Base-by-base conservation (phyloP, 2,113 vertebrate species). In the Oenanthe oenanthe region DNA sequence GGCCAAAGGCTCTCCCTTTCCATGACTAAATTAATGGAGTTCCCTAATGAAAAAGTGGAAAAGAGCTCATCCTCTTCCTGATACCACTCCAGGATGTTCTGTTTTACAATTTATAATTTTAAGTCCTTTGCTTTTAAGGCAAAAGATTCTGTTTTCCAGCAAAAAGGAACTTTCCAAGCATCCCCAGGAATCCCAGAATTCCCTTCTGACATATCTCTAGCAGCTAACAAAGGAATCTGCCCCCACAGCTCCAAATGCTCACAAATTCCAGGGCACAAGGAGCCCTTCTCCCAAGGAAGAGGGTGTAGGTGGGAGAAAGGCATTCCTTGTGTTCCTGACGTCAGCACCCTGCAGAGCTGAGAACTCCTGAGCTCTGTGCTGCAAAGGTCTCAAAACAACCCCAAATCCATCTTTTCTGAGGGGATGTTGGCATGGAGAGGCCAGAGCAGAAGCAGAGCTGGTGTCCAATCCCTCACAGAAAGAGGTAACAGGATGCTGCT, bases 401-500 rank as follows among this genome's bases (percentile, higher is more conserved):
- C 80, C 29, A 25, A 62, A 74, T 10, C 5, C 40, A 11, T 10
- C n/a, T 53, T 51, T 45, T 14, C 16, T 10, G n/a, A 17, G 7
- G 26, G 19, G 25, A 17, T 2, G 5, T 0, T 40, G 77, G 38
- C 50, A 48, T 24, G 1, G 57, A n/a, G 29, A 61, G 40, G 75
- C 60, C 17, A 3, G 0, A 51, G 74, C 0, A 51, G 88, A 5
- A 24, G 67, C 10, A 4, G n/a, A 38, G 42, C 14, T 19, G 14
- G 5, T 1, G 2, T 3, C 48, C 34, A 17, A 7, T 1, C 31
- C 29, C 1, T 3, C 1, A 2, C 4, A 51, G 42, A 42, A 2
- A 24, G 10, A 28, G 63, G 7, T 2, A 4, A 47, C 0, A 10
- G 62, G 29, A 16, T 15, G 47, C 26, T 21, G 11, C 38, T 6